Percentiles rank a stretch among this genome's conserved stretches.
phyloP scores from a whole-genome alignment of 30 jellyfish, hydroid and myxozoan genomes.

The Cassiopea xamachana region DNA sequence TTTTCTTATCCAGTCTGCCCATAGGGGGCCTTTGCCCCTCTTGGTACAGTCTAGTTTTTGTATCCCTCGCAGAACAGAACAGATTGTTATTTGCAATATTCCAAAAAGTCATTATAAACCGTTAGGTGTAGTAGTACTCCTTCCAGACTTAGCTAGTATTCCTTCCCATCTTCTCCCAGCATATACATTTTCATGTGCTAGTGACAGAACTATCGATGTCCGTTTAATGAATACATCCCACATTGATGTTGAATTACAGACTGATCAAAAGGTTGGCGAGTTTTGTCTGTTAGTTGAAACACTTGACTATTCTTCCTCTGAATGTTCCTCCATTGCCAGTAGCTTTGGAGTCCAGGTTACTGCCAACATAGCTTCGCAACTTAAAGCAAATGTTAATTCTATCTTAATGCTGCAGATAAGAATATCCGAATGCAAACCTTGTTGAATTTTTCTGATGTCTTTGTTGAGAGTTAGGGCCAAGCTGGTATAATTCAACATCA shows the following conservation, averaged over 20 bases:
- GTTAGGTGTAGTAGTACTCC: slow-evolving; percentile 31
- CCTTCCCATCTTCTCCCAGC: slow-evolving; percentile 25
- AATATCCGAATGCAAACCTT: slow-evolving; percentile 16
- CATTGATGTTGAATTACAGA: slow-evolving; percentile 44
- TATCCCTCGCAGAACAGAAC: slow-evolving; percentile 37
- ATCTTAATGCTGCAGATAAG: neutral
- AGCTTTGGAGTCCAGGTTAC: neutral
- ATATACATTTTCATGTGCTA: slow-evolving; percentile 27
- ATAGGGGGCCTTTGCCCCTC: slow-evolving; percentile 28
- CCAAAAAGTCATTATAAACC: slow-evolving; percentile 33
- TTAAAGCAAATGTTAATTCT: slow-evolving; percentile 1
- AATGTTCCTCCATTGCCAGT: neutral
- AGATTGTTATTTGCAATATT: neutral
- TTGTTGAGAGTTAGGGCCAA: slow-evolving; percentile 62
- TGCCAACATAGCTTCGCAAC: neutral
- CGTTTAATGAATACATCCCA: slow-evolving; percentile 42
- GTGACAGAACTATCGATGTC: slow-evolving; percentile 4
- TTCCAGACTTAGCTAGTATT: neutral
- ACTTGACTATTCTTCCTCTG: neutral
- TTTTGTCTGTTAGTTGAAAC: slow-evolving; percentile 48
- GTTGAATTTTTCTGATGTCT: slow-evolving; percentile 54
- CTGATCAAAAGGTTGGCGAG: slow-evolving; percentile 49
- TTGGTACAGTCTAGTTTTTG: neutral
- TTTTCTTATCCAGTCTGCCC: slow-evolving; percentile 16
- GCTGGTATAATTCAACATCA: slow-evolving; percentile 44